A percentile compares a stretch with the other conserved stretches of the same genome.
Evolutionary conservation across 2,888 invertebrate species (phyloP).

Genomic region (Sicus ferrugineus): DNA sequence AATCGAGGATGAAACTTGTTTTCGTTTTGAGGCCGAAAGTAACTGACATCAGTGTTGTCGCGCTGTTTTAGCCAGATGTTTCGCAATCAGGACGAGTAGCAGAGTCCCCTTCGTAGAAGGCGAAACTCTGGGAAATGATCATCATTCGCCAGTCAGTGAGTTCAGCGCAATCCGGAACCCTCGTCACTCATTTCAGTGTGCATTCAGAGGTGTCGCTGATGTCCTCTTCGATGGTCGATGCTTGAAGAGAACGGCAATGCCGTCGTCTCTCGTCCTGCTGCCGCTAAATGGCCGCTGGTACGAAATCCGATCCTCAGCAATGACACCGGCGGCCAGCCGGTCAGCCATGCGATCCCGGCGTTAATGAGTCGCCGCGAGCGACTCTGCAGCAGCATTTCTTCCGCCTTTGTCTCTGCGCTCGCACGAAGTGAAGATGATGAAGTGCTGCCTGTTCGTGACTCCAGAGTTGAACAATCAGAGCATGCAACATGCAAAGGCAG

Average conservation of each 20-base stretch:
- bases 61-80: too few species aligned
- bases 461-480: constrained; percentile 3
- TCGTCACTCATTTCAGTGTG: too few species aligned
- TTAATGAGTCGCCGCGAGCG: constrained; percentile 59
- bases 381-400: constrained; percentile 55
- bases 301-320: constrained; percentile 34
- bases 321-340: constrained; percentile 47
- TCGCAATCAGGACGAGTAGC: too few species aligned
- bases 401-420: constrained; percentile 10
- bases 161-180: too few species aligned
- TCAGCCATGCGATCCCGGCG: constrained; percentile 43
- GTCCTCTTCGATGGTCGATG: constrained; percentile 29
- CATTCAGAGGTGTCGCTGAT: constrained; percentile 38
- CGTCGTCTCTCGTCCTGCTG: neutral
- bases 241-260: neutral
- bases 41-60: too few species aligned
- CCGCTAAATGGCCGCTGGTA: constrained; percentile 22
- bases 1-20: too few species aligned
- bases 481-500: constrained; percentile 50
- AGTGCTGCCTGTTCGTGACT: constrained; percentile 31
- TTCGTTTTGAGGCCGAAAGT: too few species aligned
- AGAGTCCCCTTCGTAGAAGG: too few species aligned
- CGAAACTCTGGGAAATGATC: too few species aligned
- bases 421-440: constrained; percentile 16
- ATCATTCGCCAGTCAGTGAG: too few species aligned